A percentile compares a stretch with the other conserved stretches of the same genome.
These are phyloP conservation scores for Ligdia adustata DNA, from an alignment of 2,888 invertebrate species.

Conservation along the genomic window DNA sequence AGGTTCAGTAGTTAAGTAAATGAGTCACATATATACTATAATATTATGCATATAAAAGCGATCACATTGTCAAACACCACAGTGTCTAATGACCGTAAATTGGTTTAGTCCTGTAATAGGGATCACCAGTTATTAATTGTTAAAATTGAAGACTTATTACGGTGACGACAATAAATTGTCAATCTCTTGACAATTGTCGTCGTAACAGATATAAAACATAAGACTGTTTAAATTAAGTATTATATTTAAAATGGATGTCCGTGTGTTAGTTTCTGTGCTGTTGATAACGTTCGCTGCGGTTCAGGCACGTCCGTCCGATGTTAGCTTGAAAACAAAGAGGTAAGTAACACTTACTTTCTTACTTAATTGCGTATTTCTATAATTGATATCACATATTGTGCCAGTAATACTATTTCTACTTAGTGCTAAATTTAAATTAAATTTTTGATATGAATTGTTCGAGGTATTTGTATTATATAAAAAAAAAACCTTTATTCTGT, in stretches of 20 bases:
- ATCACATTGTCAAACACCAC: slow-evolving; percentile 19
- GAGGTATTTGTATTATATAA: too few species aligned
- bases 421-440: too few species aligned
- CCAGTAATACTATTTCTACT: too few species aligned
- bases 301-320: slow-evolving; percentile 42
- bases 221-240: slow-evolving; percentile 31
- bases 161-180: not conserved
- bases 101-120: slow-evolving; percentile 50
- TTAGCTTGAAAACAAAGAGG: slow-evolving; percentile 23
- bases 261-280: slow-evolving; percentile 40
- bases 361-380: too few species aligned
- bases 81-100: slow-evolving; percentile 42
- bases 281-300: slow-evolving; percentile 41
- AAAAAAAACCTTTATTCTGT: too few species aligned
- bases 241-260: slow-evolving; percentile 42
- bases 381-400: too few species aligned
- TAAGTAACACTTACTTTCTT: slow-evolving; percentile 18
- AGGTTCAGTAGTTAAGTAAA: slow-evolving; percentile 4
- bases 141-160: slow-evolving; percentile 4
- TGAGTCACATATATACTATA: slow-evolving; percentile 11
- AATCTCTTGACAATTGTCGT: slow-evolving; percentile 20
- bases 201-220: slow-evolving; percentile 38
- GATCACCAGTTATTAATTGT: slow-evolving; percentile 41
- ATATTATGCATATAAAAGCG: slow-evolving; percentile 13
- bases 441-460: too few species aligned